Evolutionary conservation across 1,140 invertebrate genomes (phyloP).

Genomic region (Mycetomoellerius zeteki): DNA sequence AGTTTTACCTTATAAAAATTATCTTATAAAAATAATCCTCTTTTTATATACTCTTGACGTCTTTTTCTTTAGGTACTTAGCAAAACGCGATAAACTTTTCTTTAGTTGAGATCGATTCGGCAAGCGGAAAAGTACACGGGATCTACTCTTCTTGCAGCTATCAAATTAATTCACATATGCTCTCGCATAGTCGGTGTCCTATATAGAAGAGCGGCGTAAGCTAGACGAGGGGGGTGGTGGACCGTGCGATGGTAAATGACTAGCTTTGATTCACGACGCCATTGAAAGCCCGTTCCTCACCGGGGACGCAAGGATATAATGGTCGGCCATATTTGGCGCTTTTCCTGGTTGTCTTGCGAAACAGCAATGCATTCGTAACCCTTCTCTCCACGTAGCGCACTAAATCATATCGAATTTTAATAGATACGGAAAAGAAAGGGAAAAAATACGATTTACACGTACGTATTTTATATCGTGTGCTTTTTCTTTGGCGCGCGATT

Average conservation of each 20-base stretch:
- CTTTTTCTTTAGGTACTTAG: not conserved
- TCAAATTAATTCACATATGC: slow-evolving; percentile 41
- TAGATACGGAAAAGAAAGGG: not conserved
- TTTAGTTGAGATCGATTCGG: slow-evolving; percentile 13
- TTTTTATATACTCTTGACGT: not conserved
- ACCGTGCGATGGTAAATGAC: slow-evolving; percentile 67
- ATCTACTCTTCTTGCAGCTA: slow-evolving; percentile 40
- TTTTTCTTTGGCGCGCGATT: not conserved
- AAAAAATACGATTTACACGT: not conserved
- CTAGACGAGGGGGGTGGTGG: slow-evolving; percentile 33
- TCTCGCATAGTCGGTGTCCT: slow-evolving; percentile 2
- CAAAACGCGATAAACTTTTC: not conserved
- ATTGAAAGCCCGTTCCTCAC: slow-evolving; percentile 66
- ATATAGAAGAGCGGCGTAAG: slow-evolving; percentile 42
- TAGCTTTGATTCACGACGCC: slow-evolving; percentile 70
- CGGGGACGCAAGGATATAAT: slow-evolving; percentile 63
- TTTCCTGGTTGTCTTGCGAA: slow-evolving; percentile 42
- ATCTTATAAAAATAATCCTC: not conserved
- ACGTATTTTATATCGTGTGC: not conserved
- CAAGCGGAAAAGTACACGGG: not conserved
- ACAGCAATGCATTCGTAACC: slow-evolving; percentile 9
- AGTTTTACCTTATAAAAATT: too few species aligned
- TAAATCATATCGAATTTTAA: slow-evolving; percentile 8
- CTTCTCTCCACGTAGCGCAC: too few species aligned
- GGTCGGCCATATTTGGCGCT: slow-evolving; percentile 49